A percentile compares a stretch with the other conserved stretches of the same genome.
phyloP scores from a whole-genome alignment of 2,888 invertebrate species.

The Agriopis marginaria region DNA sequence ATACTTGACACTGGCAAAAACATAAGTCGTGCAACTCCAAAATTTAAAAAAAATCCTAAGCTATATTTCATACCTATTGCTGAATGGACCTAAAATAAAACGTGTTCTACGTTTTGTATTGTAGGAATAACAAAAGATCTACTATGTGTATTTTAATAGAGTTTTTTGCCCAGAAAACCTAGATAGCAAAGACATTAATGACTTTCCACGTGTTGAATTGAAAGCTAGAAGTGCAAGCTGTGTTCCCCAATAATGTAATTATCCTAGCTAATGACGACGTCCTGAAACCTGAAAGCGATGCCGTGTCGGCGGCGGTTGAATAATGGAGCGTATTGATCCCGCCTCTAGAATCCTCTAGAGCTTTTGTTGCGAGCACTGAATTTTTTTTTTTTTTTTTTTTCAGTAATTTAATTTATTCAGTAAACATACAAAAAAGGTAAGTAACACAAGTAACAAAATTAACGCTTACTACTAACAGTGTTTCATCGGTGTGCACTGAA shows the following conservation, averaged over 20 bases:
- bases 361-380: background rate
- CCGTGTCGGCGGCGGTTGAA: slow-evolving; percentile 37
- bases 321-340: slow-evolving; percentile 39
- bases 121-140: background rate
- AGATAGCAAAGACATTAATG: background rate
- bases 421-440: no score
- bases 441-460: no score
- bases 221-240: slow-evolving; percentile 33
- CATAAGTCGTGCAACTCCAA: no score
- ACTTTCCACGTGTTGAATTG: slow-evolving; percentile 4
- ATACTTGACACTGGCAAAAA: no score
- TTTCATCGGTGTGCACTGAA: no score
- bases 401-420: no score
- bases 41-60: no score
- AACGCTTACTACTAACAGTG: no score
- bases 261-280: slow-evolving; percentile 31
- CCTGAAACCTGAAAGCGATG: slow-evolving; percentile 37
- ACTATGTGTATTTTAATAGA: background rate
- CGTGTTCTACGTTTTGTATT: no score
- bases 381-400: background rate
- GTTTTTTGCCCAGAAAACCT: no score
- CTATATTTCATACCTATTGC: no score
- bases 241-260: slow-evolving; percentile 24
- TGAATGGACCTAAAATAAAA: no score
- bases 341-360: slow-evolving; percentile 11